Evolutionary conservation across 92 coral and sea anemone species (phyloP).

Genomic region (Palythoa heliodiscus): DNA sequence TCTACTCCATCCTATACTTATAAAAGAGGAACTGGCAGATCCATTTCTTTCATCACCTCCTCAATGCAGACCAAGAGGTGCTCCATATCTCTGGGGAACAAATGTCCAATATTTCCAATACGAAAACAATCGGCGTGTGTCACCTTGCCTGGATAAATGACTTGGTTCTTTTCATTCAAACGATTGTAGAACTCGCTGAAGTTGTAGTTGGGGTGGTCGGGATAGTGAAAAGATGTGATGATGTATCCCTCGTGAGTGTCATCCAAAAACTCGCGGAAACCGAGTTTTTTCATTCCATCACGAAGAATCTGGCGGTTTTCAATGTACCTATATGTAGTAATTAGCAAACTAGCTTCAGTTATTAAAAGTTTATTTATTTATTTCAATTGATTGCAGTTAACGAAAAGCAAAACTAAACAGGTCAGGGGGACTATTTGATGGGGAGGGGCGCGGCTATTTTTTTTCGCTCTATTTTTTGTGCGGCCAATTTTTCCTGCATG

Average conservation of each 20-base stretch:
- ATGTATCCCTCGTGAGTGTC: conserved; percentile 96
- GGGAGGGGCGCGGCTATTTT: too few species aligned
- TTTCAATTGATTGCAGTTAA: too few species aligned
- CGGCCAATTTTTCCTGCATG: too few species aligned
- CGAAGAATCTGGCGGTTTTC: conserved; percentile 89
- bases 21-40: conserved; percentile 68
- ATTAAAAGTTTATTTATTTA: background rate
- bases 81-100: conserved; percentile 94
- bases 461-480: too few species aligned
- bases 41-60: conserved; percentile 81
- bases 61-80: conserved; percentile 76
- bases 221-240: conserved; percentile 88
- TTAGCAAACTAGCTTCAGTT: background rate
- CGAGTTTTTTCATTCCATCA: conserved; percentile 89
- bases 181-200: conserved; percentile 87
- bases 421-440: too few species aligned
- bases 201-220: conserved; percentile 86
- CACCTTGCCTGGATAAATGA: conserved; percentile 96
- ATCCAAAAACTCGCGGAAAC: conserved; percentile 89
- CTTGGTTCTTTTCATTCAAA: conserved; percentile 84
- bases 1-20: background rate
- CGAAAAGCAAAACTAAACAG: too few species aligned
- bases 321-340: conserved; percentile 66
- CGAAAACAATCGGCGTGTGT: conserved; percentile 91
- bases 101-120: conserved; percentile 90